Evolutionary conservation across 53 echinoderm and acorn worm species (phyloP), one percentile per base, ranked within the genome.

Genomic region (Crossaster papposus): DNA sequence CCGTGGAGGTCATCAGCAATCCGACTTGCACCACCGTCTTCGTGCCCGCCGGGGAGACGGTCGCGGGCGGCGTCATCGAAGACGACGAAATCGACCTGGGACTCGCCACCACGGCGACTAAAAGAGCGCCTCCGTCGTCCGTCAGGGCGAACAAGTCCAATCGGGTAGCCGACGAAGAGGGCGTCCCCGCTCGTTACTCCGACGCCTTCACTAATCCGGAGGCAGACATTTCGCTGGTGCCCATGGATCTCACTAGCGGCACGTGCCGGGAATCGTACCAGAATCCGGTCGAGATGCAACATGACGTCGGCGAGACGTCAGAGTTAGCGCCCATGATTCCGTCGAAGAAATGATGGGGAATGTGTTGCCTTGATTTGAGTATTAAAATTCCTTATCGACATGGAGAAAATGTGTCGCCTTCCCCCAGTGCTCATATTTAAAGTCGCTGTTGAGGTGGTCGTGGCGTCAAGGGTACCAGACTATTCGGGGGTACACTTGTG

Each of bases 1-100:
- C 90, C 5, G 93, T 92, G 30, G 82, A 93, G 74, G 95, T 95
- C 79, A 95, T 95, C 82, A 77, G 89, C 55, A 95, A 95, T 54
- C 95, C 95, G 0, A 76, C 80, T 9, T 89, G 90, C 14, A 79
- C 84, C 10, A 89, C 54, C 8, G 84, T 84, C 54, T 84, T 84
- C 84, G 84, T 84, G 10, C 84, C 84, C 11, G 84, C 72, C 18
- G 84, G 36, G 3, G 35, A 30, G 17, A 72, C 44, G 71, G 53
- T 65, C 23, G 14, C 23, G 17, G 72, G 65, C 84, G 50, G 23
- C 51, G 83, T 70, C 26, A 65, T 72, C 52, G 84, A 84, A 23
- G 90, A 82, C 33, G 90, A 55, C 50, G 90, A 81, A 75, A 36
- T 90, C 12, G 90, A 82, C 38, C 24, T 90, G 2, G 90, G 90